Conservation (phyloP, 2,797 vertebrate genomes). For the Micromesistius poutassou region DNA sequence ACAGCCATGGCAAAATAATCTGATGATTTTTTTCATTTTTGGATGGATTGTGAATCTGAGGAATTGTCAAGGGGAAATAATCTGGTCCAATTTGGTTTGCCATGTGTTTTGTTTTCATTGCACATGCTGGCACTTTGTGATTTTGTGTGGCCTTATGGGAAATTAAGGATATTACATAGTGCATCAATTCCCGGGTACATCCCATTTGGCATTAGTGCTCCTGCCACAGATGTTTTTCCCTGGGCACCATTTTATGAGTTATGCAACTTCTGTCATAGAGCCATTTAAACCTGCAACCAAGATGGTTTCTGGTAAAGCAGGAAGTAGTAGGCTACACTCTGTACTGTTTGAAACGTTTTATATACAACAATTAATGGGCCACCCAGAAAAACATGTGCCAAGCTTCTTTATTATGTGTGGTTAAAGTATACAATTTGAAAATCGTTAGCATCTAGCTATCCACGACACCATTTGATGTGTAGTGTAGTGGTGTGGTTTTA, state of each 20-base stretch:
- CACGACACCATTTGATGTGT: neutral
- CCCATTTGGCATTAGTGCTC: neutral
- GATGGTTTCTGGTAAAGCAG: neutral
- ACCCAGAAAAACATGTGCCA: neutral
- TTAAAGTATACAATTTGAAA: neutral
- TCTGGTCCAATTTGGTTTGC: neutral
- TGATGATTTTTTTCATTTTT: neutral
- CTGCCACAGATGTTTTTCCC: neutral
- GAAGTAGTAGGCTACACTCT: neutral
- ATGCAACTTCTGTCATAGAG: neutral
- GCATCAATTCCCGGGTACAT: neutral
- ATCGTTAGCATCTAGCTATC: neutral
- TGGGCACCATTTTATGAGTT: neutral
- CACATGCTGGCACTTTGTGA: constrained; percentile 2
- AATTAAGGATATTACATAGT: neutral
- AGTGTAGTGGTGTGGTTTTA: no score
- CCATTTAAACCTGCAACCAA: neutral
- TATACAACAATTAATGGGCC: neutral
- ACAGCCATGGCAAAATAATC: neutral
- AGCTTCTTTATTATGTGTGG: no score
- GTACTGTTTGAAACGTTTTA: neutral
- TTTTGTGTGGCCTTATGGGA: neutral
- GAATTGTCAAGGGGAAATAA: neutral
- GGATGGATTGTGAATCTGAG: neutral
- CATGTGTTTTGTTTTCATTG: neutral